Evolutionary conservation across 2,888 invertebrate genomes (phyloP), one percentile per base, ranked within the genome.

Genomic region (Nemotelus nigrinus): DNA sequence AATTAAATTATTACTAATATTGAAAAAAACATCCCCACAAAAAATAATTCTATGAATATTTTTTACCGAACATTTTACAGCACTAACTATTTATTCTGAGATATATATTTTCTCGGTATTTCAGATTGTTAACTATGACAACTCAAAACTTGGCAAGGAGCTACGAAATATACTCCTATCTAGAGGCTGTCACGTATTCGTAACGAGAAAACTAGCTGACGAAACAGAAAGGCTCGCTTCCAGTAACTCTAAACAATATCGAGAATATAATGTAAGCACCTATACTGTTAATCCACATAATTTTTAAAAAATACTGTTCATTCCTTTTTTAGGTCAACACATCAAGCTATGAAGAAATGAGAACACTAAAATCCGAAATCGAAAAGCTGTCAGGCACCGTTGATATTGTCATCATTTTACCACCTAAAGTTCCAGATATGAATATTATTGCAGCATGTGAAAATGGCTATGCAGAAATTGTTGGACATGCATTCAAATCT

Each of bases 361-460:
- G 85, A 79, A 72, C 85, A 53, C 82, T 88, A 82, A 85, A 85
- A 25, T 81, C 83, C 53, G 84, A 84, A 78, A 84, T 88, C 48
- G 86, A 85, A 79, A 84, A 84, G 67, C 85, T 86, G 68, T 77
- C 87, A 80, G 88, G 88, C 2, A 85, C 85, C 0, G 87, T 88
- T n/a, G 88, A 88, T 71, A 86, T 88, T 76, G 80, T 88, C 74
- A 84, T 89, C 2, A 86, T 88, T 82, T 86, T 86, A 74, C 84
- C 86, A 81, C 84, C 87, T 47, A 84, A 85, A 7, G 84, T 88
- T 8, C 84, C 87, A 7, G 84, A 86, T 25, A 82, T 86, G 47
- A 85, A 86, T 58, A 71, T 71, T 8, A 3, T 71, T 4, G 10
- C 43, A 25, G 85, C 85, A 55, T 85, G 86, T 60, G 86, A 88